phyloP scores from a whole-genome alignment of 2,113 vertebrate species.

The Procapra przewalskii region DNA sequence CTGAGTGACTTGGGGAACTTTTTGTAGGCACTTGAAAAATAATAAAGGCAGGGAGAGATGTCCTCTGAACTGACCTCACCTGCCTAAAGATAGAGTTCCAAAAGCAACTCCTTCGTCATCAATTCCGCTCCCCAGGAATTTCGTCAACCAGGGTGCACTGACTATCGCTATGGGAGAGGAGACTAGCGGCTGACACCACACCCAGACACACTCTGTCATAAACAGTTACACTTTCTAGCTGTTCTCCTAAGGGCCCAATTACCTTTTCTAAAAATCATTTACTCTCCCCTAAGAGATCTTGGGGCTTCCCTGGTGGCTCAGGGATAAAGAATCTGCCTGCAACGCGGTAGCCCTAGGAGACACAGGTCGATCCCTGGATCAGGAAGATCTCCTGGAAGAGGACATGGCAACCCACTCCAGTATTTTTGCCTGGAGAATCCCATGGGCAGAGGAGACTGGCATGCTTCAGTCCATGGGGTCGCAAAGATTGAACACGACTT shows the following conservation, averaged over 20 bases:
- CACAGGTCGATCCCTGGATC: not conserved
- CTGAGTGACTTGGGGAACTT: not conserved
- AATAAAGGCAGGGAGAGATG: not conserved
- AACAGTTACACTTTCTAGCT: not conserved
- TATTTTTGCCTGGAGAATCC: not conserved
- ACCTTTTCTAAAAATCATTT: not conserved
- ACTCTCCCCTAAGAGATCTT: not conserved
- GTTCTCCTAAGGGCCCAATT: not conserved
- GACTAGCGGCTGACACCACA: not conserved
- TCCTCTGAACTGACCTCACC: not conserved
- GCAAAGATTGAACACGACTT: not conserved
- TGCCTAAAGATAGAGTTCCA: not conserved
- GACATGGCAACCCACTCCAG: not conserved
- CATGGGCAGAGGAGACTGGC: not conserved
- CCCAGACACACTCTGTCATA: not conserved
- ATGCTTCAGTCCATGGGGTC: not conserved
- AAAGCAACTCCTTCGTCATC: not conserved
- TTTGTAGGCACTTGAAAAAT: not conserved
- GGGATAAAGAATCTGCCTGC: not conserved
- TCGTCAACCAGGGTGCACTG: not conserved
- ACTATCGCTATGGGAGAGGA: not conserved
- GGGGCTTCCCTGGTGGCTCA: not conserved
- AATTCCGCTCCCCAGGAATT: not conserved
- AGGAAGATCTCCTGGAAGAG: not conserved
- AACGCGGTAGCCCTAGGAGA: not conserved